Percentiles rank a stretch among this genome's conserved stretches.
These are phyloP conservation scores for Agrochola lota DNA, from an alignment of 2,888 invertebrate species.

Conservation along the genomic window DNA sequence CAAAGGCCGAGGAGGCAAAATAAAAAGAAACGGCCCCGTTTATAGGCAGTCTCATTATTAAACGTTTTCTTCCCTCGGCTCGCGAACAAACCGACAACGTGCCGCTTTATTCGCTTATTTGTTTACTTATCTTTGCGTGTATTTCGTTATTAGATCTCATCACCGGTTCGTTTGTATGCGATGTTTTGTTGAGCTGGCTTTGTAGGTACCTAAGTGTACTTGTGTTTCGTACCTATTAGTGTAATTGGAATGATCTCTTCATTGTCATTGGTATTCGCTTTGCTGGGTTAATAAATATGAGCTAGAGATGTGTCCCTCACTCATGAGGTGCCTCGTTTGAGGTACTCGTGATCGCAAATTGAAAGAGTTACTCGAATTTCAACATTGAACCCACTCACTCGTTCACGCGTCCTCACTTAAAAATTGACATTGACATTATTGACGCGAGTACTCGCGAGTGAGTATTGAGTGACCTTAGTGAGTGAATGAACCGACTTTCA, in stretches of 20 bases:
- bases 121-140: conserved; percentile 70
- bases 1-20: conserved; percentile 77
- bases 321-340: no score
- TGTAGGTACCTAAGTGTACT: not conserved
- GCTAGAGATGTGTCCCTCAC: no score
- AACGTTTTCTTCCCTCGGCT: conserved; percentile 78
- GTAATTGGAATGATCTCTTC: conserved; percentile 29
- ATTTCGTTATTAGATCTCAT: conserved; percentile 67
- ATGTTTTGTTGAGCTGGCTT: conserved; percentile 35
- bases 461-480: no score
- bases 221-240: conserved; percentile 22
- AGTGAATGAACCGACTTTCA: no score
- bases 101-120: conserved; percentile 73
- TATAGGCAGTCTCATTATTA: conserved; percentile 83
- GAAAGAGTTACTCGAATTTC: no score
- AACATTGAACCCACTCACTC: no score
- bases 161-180: conserved; percentile 44
- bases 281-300: not conserved
- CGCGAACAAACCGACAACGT: conserved; percentile 74
- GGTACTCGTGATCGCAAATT: no score
- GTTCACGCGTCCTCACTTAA: no score
- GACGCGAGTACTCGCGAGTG: no score
- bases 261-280: conserved; percentile 5
- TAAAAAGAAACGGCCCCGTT: conserved; percentile 81
- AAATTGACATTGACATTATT: no score